Conservation (phyloP, 1,140 invertebrate species). For the Idris sp. region DNA sequence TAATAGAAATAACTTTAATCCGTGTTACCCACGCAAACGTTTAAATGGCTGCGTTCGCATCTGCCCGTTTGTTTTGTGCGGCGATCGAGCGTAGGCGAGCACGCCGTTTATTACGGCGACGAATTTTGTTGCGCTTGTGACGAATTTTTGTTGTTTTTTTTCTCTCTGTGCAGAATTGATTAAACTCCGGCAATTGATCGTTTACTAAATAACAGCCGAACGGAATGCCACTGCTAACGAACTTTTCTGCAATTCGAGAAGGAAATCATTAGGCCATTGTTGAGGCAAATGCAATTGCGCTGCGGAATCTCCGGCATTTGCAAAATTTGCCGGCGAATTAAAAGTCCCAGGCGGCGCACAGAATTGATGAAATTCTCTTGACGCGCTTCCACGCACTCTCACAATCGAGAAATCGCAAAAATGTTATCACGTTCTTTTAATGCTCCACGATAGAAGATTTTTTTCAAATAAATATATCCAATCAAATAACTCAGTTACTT, state of each 20-base stretch:
- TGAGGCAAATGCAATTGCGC: slow-evolving; percentile 4
- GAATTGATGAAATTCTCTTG: slow-evolving; percentile 24
- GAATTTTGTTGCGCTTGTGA: slow-evolving; percentile 56
- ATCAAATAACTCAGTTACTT: too few species aligned
- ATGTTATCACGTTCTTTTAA: not conserved
- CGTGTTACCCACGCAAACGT: slow-evolving; percentile 44
- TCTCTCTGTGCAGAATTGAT: slow-evolving; percentile 23
- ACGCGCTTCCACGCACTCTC: not conserved
- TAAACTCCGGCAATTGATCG: slow-evolving; percentile 21
- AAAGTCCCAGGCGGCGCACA: slow-evolving; percentile 1
- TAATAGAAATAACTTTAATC: slow-evolving; percentile 38
- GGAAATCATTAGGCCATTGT: slow-evolving; percentile 13
- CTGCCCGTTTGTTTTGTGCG: slow-evolving; percentile 52
- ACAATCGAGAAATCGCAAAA: slow-evolving; percentile 11
- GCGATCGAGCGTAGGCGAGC: slow-evolving; percentile 49
- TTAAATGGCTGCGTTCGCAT: slow-evolving; percentile 26
- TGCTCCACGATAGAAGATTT: too few species aligned
- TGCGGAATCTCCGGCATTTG: slow-evolving; percentile 11
- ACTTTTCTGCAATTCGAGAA: slow-evolving; percentile 4
- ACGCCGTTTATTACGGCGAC: slow-evolving; percentile 51
- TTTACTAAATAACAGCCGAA: slow-evolving; percentile 1
- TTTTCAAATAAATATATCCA: too few species aligned
- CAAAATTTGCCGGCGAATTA: slow-evolving; percentile 20
- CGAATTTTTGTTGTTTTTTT: slow-evolving; percentile 35
- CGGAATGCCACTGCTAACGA: slow-evolving; percentile 5